Conservation (phyloP, 2,113 vertebrate species). For the Gymnogyps californianus region DNA sequence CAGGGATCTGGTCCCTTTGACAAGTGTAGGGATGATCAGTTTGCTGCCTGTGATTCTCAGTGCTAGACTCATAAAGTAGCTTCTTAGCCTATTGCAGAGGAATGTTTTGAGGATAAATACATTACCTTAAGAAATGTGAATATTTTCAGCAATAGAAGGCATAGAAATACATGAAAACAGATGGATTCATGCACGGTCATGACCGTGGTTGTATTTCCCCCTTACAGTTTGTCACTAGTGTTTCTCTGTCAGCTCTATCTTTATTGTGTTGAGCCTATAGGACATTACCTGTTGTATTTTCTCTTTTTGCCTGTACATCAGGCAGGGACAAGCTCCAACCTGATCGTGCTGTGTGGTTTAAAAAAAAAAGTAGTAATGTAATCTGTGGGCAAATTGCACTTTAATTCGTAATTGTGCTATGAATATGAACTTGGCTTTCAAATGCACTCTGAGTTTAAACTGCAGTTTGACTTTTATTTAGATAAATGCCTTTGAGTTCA, state of each 20-base stretch:
- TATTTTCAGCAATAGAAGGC: not conserved
- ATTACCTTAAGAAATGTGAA: not conserved
- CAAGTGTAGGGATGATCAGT: not conserved
- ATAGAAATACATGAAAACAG: not conserved
- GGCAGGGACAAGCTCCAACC: conserved; percentile 51
- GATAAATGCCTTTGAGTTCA: conserved; percentile 79
- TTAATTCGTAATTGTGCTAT: conserved; percentile 76
- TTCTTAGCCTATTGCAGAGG: not conserved
- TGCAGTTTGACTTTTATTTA: conserved; percentile 84
- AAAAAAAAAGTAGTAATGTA: conserved; percentile 67
- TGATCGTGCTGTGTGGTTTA: conserved; percentile 60
- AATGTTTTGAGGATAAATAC: not conserved
- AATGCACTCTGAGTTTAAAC: conserved; percentile 75
- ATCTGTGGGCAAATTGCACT: conserved; percentile 85
- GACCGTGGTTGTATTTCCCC: not conserved
- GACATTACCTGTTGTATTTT: not conserved
- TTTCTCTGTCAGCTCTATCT: not conserved
- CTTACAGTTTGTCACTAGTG: not conserved
- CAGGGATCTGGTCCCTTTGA: not conserved
- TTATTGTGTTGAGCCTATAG: not conserved
- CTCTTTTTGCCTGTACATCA: not conserved
- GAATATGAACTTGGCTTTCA: conserved; percentile 81
- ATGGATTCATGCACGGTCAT: not conserved
- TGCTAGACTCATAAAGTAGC: not conserved
- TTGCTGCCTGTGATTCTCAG: not conserved